Percentiles rank a stretch among this genome's conserved stretches.
These are phyloP conservation scores for Trematomus loennbergii DNA, from an alignment of 2,113 vertebrate species.

Conservation along the genomic window DNA sequence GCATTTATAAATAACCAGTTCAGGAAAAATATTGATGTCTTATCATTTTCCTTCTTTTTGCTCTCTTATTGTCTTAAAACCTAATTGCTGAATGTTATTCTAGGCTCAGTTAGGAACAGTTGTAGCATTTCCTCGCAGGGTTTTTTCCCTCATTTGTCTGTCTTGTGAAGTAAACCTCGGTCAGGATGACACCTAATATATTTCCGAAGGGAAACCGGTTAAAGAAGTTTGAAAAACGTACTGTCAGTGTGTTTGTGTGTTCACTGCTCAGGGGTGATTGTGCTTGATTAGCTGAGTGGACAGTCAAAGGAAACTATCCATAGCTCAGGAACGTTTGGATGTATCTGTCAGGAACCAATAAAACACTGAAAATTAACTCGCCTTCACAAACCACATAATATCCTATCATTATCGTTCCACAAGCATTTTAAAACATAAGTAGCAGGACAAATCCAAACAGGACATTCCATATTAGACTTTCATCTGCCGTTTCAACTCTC, in stretches of 20 bases:
- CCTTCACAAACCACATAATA: slow-evolving; percentile 55
- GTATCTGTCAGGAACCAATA: slow-evolving; percentile 19
- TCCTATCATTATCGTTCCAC: slow-evolving; percentile 63
- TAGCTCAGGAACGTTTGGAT: slow-evolving; percentile 22
- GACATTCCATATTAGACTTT: slow-evolving; percentile 37
- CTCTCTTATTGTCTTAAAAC: background rate
- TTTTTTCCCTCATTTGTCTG: slow-evolving; percentile 15
- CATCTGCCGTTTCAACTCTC: background rate
- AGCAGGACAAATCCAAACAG: slow-evolving; percentile 22
- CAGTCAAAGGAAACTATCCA: slow-evolving; percentile 35
- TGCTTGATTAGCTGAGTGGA: slow-evolving; percentile 56
- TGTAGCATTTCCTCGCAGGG: slow-evolving; percentile 1
- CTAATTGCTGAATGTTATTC: too few species aligned
- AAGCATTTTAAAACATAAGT: slow-evolving; percentile 39
- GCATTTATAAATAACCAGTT: background rate
- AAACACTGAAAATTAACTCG: slow-evolving; percentile 42
- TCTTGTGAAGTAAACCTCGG: slow-evolving; percentile 24
- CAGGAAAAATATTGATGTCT: background rate
- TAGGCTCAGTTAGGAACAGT: background rate
- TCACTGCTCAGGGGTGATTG: slow-evolving; percentile 41
- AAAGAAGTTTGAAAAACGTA: slow-evolving; percentile 14
- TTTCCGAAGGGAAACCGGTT: slow-evolving; percentile 15
- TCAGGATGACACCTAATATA: slow-evolving; percentile 32
- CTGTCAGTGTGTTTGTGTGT: slow-evolving; percentile 58
- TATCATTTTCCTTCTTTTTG: background rate